Conservation (phyloP, 2,797 vertebrate genomes). For the Molossus molossus region DNA sequence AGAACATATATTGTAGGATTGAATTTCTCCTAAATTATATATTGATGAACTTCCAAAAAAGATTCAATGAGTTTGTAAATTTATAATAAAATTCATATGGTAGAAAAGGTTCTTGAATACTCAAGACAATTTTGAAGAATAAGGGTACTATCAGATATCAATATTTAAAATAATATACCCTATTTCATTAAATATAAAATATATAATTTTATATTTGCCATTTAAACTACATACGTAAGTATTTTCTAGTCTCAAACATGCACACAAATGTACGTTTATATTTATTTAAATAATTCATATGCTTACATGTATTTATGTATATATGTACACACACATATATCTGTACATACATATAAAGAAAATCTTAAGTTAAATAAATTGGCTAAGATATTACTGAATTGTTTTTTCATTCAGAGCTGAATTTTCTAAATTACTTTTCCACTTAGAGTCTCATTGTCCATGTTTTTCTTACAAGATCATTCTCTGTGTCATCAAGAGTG, state of each 20-base stretch:
- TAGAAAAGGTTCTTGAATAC: constrained; percentile 13
- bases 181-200: not conserved
- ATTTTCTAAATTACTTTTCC: not conserved
- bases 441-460: not conserved
- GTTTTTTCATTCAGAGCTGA: not conserved
- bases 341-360: not conserved
- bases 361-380: not conserved
- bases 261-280: not conserved
- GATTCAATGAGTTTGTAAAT: not conserved
- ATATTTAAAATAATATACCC: not conserved
- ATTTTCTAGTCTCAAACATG: not conserved
- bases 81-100: not conserved
- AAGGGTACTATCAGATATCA: not conserved
- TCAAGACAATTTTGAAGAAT: not conserved
- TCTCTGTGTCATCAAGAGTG: not conserved
- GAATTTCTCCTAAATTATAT: constrained; percentile 3
- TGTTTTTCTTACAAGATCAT: not conserved
- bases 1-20: not conserved
- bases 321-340: not conserved
- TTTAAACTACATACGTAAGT: not conserved
- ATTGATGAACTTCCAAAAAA: not conserved
- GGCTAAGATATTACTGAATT: not conserved
- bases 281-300: not conserved
- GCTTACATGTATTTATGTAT: not conserved
- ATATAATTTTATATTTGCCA: not conserved